These are phyloP conservation scores for Sesamia inferens DNA, from an alignment of 2,888 invertebrate species.

Conservation along the genomic window DNA sequence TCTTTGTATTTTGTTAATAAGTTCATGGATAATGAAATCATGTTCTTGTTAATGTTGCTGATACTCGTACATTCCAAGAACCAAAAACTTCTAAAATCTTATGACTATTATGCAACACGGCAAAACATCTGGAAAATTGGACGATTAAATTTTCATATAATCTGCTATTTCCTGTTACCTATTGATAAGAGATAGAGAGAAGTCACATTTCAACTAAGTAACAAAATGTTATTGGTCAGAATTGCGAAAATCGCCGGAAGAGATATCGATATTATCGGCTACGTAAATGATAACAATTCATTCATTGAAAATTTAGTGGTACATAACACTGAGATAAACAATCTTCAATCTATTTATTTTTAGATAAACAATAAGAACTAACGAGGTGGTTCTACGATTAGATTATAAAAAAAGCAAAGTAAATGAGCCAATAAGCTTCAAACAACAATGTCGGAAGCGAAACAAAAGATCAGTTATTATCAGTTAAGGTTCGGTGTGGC, in stretches of 20 bases:
- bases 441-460: conserved; percentile 65
- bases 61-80: conserved; percentile 15
- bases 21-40: not conserved
- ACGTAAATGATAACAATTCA: not conserved
- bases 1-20: not conserved
- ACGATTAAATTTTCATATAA: conserved; percentile 42
- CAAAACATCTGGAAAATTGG: conserved; percentile 47
- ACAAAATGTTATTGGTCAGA: conserved; percentile 3
- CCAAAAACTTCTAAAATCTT: conserved; percentile 33
- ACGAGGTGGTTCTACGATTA: conserved; percentile 17
- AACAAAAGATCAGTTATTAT: conserved; percentile 60
- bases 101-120: conserved; percentile 41
- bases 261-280: not conserved
- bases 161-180: conserved; percentile 44
- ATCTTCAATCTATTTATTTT: not conserved
- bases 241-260: not conserved
- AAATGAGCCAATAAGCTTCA: conserved; percentile 50
- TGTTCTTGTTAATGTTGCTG: not conserved
- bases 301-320: not conserved
- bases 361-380: conserved; percentile 18
- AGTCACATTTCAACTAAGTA: not conserved
- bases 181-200: conserved; percentile 13
- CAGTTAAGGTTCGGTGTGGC: conserved; percentile 65
- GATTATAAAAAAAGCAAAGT: conserved; percentile 39
- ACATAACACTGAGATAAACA: not conserved